Conservation (phyloP, 2,113 vertebrate genomes). For the Muntiacus reevesi region DNA sequence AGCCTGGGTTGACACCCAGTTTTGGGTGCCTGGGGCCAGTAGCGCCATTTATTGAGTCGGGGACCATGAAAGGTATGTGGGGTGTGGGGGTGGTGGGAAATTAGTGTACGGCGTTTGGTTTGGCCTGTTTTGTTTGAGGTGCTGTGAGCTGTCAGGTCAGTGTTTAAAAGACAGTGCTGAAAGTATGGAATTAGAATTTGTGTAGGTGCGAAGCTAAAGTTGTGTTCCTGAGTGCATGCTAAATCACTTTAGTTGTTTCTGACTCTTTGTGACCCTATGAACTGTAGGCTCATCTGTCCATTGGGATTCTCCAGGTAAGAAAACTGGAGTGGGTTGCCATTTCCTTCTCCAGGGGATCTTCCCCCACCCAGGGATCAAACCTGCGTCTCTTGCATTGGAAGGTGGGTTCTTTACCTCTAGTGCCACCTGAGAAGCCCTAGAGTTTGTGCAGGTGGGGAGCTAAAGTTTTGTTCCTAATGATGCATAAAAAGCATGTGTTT, state of each 20-base stretch:
- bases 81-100: not conserved
- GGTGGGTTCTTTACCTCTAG: not conserved
- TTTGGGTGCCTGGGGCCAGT: not conserved
- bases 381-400: not conserved
- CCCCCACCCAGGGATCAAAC: not conserved
- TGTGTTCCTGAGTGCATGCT: not conserved
- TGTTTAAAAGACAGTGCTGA: constrained; percentile 26
- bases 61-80: not conserved
- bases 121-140: constrained; percentile 18
- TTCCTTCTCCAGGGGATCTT: not conserved
- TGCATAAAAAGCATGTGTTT: not conserved
- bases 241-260: not conserved
- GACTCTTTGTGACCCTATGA: not conserved
- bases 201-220: not conserved
- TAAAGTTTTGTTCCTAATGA: constrained; percentile 36
- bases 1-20: not conserved
- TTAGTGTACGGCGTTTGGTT: not conserved
- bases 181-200: not conserved
- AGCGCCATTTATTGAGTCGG: not conserved
- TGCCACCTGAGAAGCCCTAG: not conserved
- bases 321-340: not conserved
- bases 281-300: not conserved
- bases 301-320: not conserved
- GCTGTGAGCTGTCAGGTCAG: not conserved
- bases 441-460: not conserved